Base-by-base conservation (phyloP, 53 echinoderm and acorn worm species). In the Luidia sarsii region DNA sequence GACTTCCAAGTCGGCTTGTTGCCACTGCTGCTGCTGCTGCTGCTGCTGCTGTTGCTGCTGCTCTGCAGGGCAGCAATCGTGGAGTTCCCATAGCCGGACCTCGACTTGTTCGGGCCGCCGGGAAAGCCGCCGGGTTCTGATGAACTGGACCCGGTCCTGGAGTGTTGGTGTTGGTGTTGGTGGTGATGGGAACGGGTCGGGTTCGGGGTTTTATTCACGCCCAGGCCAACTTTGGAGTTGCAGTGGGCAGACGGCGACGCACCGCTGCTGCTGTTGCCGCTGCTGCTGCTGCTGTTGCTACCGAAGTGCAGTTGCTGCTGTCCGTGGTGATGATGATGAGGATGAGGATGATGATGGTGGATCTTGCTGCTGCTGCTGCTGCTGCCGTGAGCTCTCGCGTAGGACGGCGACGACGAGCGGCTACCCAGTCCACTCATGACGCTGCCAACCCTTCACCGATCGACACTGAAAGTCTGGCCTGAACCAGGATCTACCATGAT, bases 1-100 rank as follows among this genome's bases (percentile, higher is more conserved):
- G 67, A 80, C 60, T 77, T 92, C 95, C 95, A 95, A 29, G 38
- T 73, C 5, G 77, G 77, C 33, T 16, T 30, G 2, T 60, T 39
- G 18, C 72, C 72, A 7, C 60, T 9, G 65, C 21, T 35, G 11
- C 35, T 36, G 10, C 36, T 16, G 21, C 35, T 34, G 2, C 35
- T 65, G 35, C 21, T 34, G 1, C 6, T 7, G 11, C 6, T 7
- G n/a, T n/a, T n/a, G n/a, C n/a, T n/a, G n/a, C n/a, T n/a, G n/a
- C n/a, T n/a, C n/a, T n/a, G n/a, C n/a, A n/a, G n/a, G n/a, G n/a
- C n/a, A n/a, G n/a, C n/a, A n/a, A n/a, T n/a, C n/a, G n/a, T n/a
- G 41, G 41, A 41, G 41, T 41, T 41, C 11, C 6, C 41, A 41
- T 7, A 24, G 7, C 25, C 10, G 9, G 67, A n/a, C n/a, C n/a